Evolutionary conservation across 2,113 vertebrate genomes (phyloP).

Genomic region (Scortum barcoo): DNA sequence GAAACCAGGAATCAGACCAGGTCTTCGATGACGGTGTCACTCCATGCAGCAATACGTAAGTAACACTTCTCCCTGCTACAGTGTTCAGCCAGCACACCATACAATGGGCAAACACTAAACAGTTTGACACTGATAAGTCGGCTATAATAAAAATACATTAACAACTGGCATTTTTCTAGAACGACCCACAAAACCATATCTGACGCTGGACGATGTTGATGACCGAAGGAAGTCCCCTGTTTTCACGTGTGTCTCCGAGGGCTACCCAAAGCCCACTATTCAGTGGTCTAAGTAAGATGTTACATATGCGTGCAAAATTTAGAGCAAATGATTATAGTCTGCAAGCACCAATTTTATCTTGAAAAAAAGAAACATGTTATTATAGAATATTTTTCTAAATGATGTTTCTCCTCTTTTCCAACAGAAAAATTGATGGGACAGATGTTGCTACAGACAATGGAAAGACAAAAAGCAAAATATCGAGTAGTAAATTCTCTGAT

Average conservation of each 20-base stretch:
- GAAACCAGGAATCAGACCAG: slow-evolving; percentile 52
- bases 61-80: slow-evolving; percentile 11
- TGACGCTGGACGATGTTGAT: neutral
- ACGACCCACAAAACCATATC: slow-evolving; percentile 70
- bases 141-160: neutral
- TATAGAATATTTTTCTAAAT: neutral
- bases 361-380: neutral
- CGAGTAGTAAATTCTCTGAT: accelerated
- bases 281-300: slow-evolving; percentile 80
- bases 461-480: neutral
- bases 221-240: accelerated
- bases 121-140: neutral
- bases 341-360: neutral
- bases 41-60: slow-evolving; percentile 82
- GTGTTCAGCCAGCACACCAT: neutral
- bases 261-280: slow-evolving; percentile 83
- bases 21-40: slow-evolving; percentile 80
- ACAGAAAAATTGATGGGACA: accelerated
- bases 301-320: neutral
- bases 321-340: neutral
- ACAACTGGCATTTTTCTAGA: slow-evolving; percentile 50
- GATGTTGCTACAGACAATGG: accelerated
- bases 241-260: slow-evolving; percentile 84
- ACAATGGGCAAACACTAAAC: neutral
- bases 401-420: slow-evolving; percentile 1